Percentiles rank a stretch among this genome's conserved stretches.
These are phyloP conservation scores for Colletes collaris DNA, from an alignment of 2,888 invertebrate genomes.

Conservation along the genomic window DNA sequence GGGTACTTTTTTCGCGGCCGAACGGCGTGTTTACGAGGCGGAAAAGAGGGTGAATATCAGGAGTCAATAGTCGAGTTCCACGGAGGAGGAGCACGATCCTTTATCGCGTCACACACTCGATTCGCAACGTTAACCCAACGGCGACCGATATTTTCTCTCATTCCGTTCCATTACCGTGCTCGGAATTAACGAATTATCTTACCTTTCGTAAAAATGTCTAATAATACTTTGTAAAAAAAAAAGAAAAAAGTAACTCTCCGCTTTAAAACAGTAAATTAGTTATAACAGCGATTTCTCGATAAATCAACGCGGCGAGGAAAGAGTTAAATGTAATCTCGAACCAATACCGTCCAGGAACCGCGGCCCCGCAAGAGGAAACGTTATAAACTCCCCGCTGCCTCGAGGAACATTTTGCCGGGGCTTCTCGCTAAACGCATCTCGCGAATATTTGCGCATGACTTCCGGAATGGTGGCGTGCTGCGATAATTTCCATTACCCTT, in stretches of 20 bases:
- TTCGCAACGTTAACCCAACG: slow-evolving; percentile 35
- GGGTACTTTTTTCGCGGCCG: slow-evolving; percentile 30
- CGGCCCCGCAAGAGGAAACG: neutral
- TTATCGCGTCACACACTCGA: slow-evolving; percentile 40
- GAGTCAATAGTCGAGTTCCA: slow-evolving; percentile 43
- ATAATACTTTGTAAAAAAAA: too few species aligned
- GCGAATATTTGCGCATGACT: slow-evolving; percentile 31
- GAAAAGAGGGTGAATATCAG: slow-evolving; percentile 61
- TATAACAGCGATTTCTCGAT: neutral
- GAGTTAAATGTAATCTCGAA: neutral
- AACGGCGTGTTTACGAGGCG: slow-evolving; percentile 63
- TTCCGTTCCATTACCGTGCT: too few species aligned
- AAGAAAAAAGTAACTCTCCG: too few species aligned
- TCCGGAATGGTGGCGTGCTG: slow-evolving; percentile 17
- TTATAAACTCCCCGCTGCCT: slow-evolving; percentile 10
- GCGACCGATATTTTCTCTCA: slow-evolving; percentile 3
- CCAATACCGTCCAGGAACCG: slow-evolving; percentile 13
- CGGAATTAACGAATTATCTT: too few species aligned
- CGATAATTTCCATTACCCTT: slow-evolving; percentile 43
- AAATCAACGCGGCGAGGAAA: neutral
- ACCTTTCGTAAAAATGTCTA: neutral
- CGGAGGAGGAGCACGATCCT: slow-evolving; percentile 37
- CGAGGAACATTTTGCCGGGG: slow-evolving; percentile 16
- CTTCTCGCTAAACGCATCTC: too few species aligned
- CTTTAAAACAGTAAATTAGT: neutral